Evolutionary conservation across 23 tunicate genomes (phyloP), one percentile per base, ranked within the genome.

Genomic region (Halocynthia aurantium): DNA sequence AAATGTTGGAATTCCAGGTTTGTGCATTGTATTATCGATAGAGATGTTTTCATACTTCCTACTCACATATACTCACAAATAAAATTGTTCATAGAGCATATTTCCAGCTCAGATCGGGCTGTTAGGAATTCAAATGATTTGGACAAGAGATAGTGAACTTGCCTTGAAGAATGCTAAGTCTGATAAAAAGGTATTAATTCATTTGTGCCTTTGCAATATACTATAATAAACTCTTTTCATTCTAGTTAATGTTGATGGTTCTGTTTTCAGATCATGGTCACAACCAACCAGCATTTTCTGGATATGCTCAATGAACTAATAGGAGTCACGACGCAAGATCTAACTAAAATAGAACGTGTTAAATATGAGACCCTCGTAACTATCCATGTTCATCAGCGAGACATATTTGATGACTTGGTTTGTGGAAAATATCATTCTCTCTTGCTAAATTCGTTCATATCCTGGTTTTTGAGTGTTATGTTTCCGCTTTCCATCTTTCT

Each of bases 351-450:
- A 76, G 94, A 93, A 40, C 76, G 98, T 50, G 98, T 93, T 22
- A 93, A 93, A 80, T 93, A 80, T 54, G 98, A 93, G 69, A 93
- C 98, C 9, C 90, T 93, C 9, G 89, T 93, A 55, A 93, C 98
- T 6, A 93, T 93, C n/a, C 98, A 93, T 73, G 98, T 93, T 51
- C 98, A 93, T 81, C 98, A 93, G 65, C 77, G 98, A 61, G 98
- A 93, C 76, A 93, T 93, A 52, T 93, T 93, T 72, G 94, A 93
- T 77, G 94, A 93, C 61, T 70, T 93, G 86, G 98, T 89, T 71
- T 63, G 40, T 44, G 4, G 64, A 17, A 15, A 60, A 15, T 19
- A 15, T 17, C 0, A 15, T n/a, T 5, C 22, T 67, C 22, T 67
- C 13, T 17, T 11, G 13, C 22, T 17, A 67, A n/a, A n/a, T 67